phyloP scores from a whole-genome alignment of 2,888 invertebrate species.

The Empis livida region DNA sequence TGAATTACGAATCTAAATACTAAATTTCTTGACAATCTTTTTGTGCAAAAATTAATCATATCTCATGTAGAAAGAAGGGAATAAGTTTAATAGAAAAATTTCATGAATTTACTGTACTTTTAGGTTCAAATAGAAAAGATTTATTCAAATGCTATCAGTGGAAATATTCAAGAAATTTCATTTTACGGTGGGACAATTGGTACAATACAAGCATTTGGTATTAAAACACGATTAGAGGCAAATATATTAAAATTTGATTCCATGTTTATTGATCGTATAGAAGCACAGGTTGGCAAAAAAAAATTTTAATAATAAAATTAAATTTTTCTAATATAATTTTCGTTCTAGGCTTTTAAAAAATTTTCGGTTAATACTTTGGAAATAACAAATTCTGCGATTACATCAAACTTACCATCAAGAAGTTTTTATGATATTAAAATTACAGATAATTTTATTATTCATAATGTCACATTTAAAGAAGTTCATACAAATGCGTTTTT shows the following conservation, averaged over 20 bases:
- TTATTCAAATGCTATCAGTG: constrained; percentile 52
- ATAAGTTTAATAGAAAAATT: not conserved
- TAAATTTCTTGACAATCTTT: too few relatives aligned
- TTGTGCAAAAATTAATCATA: too few relatives aligned
- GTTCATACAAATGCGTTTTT: constrained; percentile 59
- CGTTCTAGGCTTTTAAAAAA: constrained; percentile 69
- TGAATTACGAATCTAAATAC: too few relatives aligned
- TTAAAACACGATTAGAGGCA: constrained; percentile 50
- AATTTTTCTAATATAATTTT: constrained; percentile 3
- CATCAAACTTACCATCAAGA: constrained; percentile 49
- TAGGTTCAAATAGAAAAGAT: constrained; percentile 40
- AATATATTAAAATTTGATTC: constrained; percentile 50
- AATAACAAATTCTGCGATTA: constrained; percentile 47
- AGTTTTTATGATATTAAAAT: constrained; percentile 63
- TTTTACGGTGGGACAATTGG: constrained; percentile 50
- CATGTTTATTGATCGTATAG: constrained; percentile 46
- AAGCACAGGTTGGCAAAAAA: constrained; percentile 26
- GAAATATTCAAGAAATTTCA: constrained; percentile 53
- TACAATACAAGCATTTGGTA: constrained; percentile 55
- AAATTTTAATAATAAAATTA: not conserved
- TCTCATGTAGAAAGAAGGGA: not conserved
- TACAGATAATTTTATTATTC: constrained; percentile 48
- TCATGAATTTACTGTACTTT: constrained; percentile 1
- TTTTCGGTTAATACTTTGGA: constrained; percentile 54
- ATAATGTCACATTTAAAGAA: constrained; percentile 48